Evolutionary conservation across 2,888 invertebrate species (phyloP).

Genomic region (Chloroclystis v-ata): DNA sequence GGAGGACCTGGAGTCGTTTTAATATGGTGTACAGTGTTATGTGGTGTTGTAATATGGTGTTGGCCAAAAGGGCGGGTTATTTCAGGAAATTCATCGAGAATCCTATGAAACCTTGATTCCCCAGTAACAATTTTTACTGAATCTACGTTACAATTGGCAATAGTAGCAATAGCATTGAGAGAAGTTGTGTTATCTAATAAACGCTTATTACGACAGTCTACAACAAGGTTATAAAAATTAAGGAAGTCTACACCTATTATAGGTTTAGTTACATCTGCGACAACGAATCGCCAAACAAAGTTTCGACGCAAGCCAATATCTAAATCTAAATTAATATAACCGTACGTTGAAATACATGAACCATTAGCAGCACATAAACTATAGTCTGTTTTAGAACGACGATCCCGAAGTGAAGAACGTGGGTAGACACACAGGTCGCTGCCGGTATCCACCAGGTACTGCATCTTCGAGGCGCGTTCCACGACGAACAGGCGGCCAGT

Average conservation of each 20-base stretch:
- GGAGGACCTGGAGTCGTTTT: background rate
- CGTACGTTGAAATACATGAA: background rate
- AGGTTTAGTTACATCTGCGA: slow-evolving; percentile 29
- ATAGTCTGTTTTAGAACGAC: background rate
- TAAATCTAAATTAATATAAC: background rate
- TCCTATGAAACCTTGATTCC: background rate
- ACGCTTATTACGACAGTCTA: no score
- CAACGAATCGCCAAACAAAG: slow-evolving; percentile 19
- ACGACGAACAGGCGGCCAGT: no score
- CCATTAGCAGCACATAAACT: background rate
- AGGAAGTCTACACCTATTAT: no score
- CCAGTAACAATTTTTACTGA: background rate
- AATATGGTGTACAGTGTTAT: no score
- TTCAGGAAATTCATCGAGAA: background rate
- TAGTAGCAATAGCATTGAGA: no score
- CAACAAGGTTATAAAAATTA: no score
- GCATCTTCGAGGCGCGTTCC: slow-evolving; percentile 6
- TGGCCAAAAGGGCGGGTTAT: background rate
- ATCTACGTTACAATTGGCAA: background rate
- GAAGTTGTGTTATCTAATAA: background rate
- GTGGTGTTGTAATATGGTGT: background rate
- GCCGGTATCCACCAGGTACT: slow-evolving; percentile 21
- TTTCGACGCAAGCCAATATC: background rate
- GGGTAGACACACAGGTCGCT: slow-evolving; percentile 1
- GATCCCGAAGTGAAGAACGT: background rate